Conservation (phyloP, 1,140 invertebrate species). For the Delia radicum region DNA sequence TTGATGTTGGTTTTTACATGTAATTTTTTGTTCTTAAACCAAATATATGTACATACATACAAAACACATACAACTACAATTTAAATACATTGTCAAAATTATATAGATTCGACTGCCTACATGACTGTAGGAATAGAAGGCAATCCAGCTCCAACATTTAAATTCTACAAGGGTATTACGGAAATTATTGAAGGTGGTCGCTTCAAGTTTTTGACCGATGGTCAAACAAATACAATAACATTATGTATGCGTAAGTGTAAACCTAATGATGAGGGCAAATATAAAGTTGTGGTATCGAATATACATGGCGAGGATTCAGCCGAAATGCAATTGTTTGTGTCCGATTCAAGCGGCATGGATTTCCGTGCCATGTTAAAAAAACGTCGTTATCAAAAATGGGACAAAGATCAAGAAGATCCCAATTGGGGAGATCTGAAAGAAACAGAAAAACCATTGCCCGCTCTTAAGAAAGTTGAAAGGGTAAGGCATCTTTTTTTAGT, state of each 20-base stretch:
- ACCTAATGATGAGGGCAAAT: conserved; percentile 95
- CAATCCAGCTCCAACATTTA: conserved; percentile 90
- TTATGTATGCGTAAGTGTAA: conserved; percentile 95
- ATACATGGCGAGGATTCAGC: conserved; percentile 91
- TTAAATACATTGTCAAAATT: conserved; percentile 14
- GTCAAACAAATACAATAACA: conserved; percentile 84
- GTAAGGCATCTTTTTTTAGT: conserved; percentile 60
- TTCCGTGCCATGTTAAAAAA: conserved; percentile 98
- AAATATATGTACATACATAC: too few relatives aligned
- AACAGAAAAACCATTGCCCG: conserved; percentile 79
- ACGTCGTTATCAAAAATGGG: conserved; percentile 94
- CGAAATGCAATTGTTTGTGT: conserved; percentile 94
- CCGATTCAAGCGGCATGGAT: conserved; percentile 95
- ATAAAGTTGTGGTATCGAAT: conserved; percentile 90
- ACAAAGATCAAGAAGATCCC: conserved; percentile 81
- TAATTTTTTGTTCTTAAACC: neutral
- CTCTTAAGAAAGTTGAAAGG: conserved; percentile 89
- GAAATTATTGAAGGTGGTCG: conserved; percentile 91
- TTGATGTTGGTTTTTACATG: neutral
- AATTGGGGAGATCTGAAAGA: conserved; percentile 94
- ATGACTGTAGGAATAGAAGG: conserved; percentile 87
- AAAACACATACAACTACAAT: neutral
- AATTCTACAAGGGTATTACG: conserved; percentile 90
- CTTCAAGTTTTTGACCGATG: conserved; percentile 89
- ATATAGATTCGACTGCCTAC: conserved; percentile 81